These are phyloP conservation scores for Labia minor DNA, from an alignment of 2,888 invertebrate species.

Conservation along the genomic window DNA sequence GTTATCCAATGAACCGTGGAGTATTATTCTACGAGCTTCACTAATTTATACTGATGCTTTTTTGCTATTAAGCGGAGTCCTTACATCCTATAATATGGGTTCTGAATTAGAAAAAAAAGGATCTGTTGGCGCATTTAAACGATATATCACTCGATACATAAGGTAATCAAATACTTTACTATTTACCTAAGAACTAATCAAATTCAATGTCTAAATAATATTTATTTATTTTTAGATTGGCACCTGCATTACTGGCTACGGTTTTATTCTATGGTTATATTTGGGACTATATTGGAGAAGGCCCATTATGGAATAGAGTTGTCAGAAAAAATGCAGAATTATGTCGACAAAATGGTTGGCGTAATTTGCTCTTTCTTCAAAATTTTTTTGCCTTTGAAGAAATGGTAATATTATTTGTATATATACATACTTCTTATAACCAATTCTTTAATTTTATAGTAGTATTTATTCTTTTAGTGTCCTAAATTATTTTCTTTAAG, in stretches of 20 bases:
- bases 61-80: conserved; percentile 52
- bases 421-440: too few species aligned
- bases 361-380: conserved; percentile 54
- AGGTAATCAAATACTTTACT: too few species aligned
- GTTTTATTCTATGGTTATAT: conserved; percentile 56
- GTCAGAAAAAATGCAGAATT: conserved; percentile 51
- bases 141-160: conserved; percentile 47
- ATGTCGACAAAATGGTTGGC: conserved; percentile 56
- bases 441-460: too few species aligned
- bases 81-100: conserved; percentile 51
- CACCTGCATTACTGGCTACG: conserved; percentile 51
- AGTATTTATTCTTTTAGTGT: too few species aligned
- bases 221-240: conserved; percentile 39
- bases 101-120: conserved; percentile 43
- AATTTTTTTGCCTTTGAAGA: conserved; percentile 58
- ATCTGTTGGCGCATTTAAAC: conserved; percentile 46
- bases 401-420: conserved; percentile 46
- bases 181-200: too few species aligned
- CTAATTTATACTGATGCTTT: conserved; percentile 57
- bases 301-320: conserved; percentile 55
- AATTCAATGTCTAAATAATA: too few species aligned
- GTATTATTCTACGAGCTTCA: conserved; percentile 50
- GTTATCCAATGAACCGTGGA: conserved; percentile 47
- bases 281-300: conserved; percentile 51
- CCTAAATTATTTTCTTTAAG: too few species aligned